Conservation (phyloP, 2,113 vertebrate species). For the Ursus arctos region DNA sequence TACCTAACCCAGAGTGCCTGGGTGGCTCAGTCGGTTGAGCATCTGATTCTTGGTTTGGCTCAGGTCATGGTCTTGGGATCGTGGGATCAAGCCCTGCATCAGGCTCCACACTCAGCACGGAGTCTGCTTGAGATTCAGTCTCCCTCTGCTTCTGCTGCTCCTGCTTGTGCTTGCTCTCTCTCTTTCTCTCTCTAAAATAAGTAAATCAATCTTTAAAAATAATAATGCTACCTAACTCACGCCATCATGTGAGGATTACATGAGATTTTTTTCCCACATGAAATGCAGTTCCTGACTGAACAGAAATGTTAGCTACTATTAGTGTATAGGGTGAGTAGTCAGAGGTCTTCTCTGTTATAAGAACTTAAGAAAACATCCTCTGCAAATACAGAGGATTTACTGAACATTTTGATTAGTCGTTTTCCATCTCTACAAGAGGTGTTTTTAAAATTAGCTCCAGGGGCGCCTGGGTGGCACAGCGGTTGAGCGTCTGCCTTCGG, state of each 20-base stretch:
- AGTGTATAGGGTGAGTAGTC: neutral
- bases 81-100: neutral
- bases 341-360: neutral
- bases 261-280: constrained; percentile 9
- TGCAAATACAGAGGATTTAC: neutral
- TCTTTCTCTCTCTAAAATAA: neutral
- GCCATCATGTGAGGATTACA: constrained; percentile 5
- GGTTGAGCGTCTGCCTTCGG: no score
- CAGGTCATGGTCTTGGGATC: neutral
- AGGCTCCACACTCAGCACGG: neutral
- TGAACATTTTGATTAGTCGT: neutral
- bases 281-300: neutral
- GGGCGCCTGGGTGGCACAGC: no score
- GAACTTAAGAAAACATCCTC: constrained; percentile 24
- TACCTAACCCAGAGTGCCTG: neutral
- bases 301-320: constrained; percentile 31
- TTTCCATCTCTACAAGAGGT: neutral
- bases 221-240: neutral
- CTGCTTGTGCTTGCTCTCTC: neutral
- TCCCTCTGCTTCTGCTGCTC: neutral
- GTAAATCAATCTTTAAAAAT: neutral
- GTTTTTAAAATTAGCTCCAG: constrained; percentile 26
- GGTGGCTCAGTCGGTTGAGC: no score
- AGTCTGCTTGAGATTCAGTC: neutral
- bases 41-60: no score